phyloP scores from a whole-genome alignment of 1,140 invertebrate genomes.

The Drosophila nebulosa region DNA sequence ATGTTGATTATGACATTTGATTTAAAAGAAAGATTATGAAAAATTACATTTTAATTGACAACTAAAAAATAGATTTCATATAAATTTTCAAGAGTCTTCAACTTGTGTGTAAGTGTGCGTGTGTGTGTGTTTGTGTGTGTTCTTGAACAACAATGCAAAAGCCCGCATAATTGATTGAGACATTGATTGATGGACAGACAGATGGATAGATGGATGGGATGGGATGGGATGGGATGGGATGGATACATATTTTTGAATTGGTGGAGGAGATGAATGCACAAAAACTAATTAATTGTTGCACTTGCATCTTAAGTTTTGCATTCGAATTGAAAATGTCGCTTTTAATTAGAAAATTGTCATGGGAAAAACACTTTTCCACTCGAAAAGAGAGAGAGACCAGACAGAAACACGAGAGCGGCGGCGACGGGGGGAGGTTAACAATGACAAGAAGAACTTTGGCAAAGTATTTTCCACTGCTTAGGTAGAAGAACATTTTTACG shows the following conservation, averaged over 20 bases:
- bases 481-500: neutral
- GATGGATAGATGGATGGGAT: too few relatives aligned
- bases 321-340: constrained; percentile 24
- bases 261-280: constrained; percentile 31
- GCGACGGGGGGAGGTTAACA: too few relatives aligned
- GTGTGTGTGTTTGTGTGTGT: neutral
- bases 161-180: constrained; percentile 15
- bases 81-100: constrained; percentile 11
- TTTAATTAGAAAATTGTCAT: constrained; percentile 36
- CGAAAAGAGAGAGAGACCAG: neutral
- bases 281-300: constrained; percentile 47
- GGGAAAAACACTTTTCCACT: constrained; percentile 5
- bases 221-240: too few relatives aligned
- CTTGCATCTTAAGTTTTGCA: constrained; percentile 1
- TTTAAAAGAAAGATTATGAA: constrained; percentile 52
- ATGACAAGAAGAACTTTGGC: constrained; percentile 39
- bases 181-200: constrained; percentile 54
- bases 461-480: constrained; percentile 63
- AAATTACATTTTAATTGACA: constrained; percentile 55
- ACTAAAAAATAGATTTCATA: constrained; percentile 26
- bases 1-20: constrained; percentile 33
- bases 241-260: neutral
- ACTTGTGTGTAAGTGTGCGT: neutral
- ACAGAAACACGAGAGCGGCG: neutral
- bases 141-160: constrained; percentile 5